Base-by-base conservation (phyloP, 2,113 vertebrate genomes). In the Rhinichthys klamathensis region DNA sequence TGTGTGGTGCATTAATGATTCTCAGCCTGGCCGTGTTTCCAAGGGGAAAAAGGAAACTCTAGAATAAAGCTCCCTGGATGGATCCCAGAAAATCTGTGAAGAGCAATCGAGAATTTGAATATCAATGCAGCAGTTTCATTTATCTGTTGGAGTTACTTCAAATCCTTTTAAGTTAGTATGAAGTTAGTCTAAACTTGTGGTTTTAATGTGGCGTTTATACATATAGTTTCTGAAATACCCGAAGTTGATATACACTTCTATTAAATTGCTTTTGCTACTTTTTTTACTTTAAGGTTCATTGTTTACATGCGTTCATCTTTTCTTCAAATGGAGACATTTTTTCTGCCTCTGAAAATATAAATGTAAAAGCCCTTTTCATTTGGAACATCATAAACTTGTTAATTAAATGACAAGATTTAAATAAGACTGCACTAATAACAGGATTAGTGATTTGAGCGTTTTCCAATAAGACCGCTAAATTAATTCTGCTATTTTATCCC, bases 381-480 rank as follows among this genome's bases (percentile, higher is more conserved):
- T 3, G 3, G 44, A 69, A 67, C 44, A 80, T 67, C 79, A 65
- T 49, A 49, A 67, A 65, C 8, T 44, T 44, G 79, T 67, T 80
- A 65, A 65, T 80, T 46, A 80, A 80, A 63, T 58, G 75, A 77
- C 18, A 8, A 67, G 60, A 80, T 79, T 79, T 56, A 8, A 77
- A 77, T 77, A 77, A 23, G 74, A 77, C 60, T 49, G 15, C 8
- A 49, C 60, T 67, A 49, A 67, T 65, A 80, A 65, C 60, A 49
- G n/a, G 79, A 67, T 80, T 80, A 80, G 60, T 16, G 56, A 80
- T 80, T 63, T 80, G 12, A 80, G 54, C 12, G 0, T 27, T 61
- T 80, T 61, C 35, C 76, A 79, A 56, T 56, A 21, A 77, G 74
- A 54, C 27, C 7, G 30, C 76, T n/a, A 21, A 51, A 51, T 69